Evolutionary conservation across 2,888 invertebrate genomes (phyloP).

Genomic region (Metallyticus violacea): DNA sequence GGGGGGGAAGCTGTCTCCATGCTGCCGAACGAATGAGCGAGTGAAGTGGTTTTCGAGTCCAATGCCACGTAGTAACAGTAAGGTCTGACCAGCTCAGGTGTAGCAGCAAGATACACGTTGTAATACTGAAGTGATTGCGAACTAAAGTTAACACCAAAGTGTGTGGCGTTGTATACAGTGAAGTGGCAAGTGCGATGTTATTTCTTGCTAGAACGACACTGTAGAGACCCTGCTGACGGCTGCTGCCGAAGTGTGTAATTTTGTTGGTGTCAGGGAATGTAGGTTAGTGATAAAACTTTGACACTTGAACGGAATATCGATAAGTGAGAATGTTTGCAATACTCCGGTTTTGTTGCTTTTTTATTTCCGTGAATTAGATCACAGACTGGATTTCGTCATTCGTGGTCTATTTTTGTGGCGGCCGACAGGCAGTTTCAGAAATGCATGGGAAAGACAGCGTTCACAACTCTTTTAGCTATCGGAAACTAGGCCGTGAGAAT

Average conservation of each 20-base stretch:
- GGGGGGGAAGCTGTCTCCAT: not conserved
- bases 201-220: not conserved
- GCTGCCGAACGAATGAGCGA: constrained; percentile 3
- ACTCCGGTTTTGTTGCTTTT: not conserved
- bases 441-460: not conserved
- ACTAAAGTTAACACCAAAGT: not conserved
- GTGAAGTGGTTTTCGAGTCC: not conserved
- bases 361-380: not conserved
- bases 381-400: not conserved
- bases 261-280: not conserved
- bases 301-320: not conserved
- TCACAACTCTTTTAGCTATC: not conserved
- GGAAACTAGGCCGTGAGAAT: not conserved
- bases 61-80: constrained; percentile 17
- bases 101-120: not conserved
- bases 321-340: not conserved
- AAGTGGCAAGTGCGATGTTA: not conserved
- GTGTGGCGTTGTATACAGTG: not conserved
- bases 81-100: not conserved
- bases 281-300: too few species aligned
- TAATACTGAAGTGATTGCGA: not conserved
- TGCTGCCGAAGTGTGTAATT: not conserved
- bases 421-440: not conserved
- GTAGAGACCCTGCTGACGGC: not conserved
- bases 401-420: not conserved